Base-by-base conservation (phyloP, 2,113 vertebrate species). In the Semicossyphus pulcher region DNA sequence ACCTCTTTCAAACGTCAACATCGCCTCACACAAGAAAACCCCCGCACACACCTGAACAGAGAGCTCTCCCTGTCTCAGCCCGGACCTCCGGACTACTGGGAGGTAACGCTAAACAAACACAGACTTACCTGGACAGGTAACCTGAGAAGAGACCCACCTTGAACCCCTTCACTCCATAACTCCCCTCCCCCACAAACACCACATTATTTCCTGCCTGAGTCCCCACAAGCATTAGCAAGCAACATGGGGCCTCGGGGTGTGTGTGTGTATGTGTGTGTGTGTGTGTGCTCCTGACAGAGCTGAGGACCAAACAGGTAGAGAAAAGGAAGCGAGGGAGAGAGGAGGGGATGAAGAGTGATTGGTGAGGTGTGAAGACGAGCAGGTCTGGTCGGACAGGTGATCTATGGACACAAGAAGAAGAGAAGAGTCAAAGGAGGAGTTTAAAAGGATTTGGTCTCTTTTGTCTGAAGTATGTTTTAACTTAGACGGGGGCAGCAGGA, bases 101-200 rank as follows among this genome's bases (percentile, higher is more conserved):
- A 84, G 86, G 72, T 84, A 88, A 87, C 71, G n/a, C 86, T 91
- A 94, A 94, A 93, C 89, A 94, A 94, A 94, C 92, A 94, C 69
- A 56, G 80, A 81, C 87, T 92, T 92, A 94, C 91, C 93, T 94
- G 91, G 71, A 34, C 83, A 91, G 89, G 94, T 94, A 94, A 94
- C 85, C 72, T 70, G 92, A 94, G 88, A 92, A 59, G 29, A 78
- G 47, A 72, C 57, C 76, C 70, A 77, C 78, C 62, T 87, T 74
- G 72, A 79, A 64, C 75, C 81, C 78, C 63, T 20, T 32, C 12
- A 56, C 41, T 48, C 34, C 45, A 36, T 23, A 32, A 36, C 47
- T 57, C 54, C 6, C 26, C 42, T 2, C n/a, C 41, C 10, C 66
- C 41, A 10, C 18, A 25, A 29, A 28, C 48, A 34, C 51, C 32